Base-by-base conservation (phyloP, 2,888 invertebrate species). In the Acanthosepion esculentum region DNA sequence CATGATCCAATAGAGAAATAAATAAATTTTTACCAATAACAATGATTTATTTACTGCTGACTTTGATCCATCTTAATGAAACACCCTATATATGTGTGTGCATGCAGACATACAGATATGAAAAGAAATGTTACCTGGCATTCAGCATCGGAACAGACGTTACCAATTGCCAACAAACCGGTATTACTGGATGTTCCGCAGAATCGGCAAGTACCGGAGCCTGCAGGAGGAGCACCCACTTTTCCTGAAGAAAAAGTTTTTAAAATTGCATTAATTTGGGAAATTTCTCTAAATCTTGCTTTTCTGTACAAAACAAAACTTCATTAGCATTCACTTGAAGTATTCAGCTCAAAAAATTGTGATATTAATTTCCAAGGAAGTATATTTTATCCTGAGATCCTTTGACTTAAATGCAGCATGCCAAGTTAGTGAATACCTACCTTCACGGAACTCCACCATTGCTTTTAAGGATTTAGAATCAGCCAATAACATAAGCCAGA, bases 401-500 rank as follows among this genome's bases (percentile, higher is more conserved):
- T n/a, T n/a, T n/a, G n/a, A n/a, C n/a, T n/a, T n/a, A n/a, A n/a
- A n/a, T n/a, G n/a, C n/a, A n/a, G n/a, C n/a, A n/a, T n/a, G 20
- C n/a, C n/a, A 18, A 3, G 10, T 29, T 78, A 12, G 78, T 15
- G 4, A 33, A n/a, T 95, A 95, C 94, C 95, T 94, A 95, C 98
- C 98, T 96, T 98, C 98, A 55, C 99, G 98, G 97, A 99, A 99
- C 97, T 99, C 99, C 29, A 98, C 98, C 97, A 98, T 97, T 93
- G 98, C 98, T 97, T 99, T 99, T 33, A 99, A 98, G 0, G 99
- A 99, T 96, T 98, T 98, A 0, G 99, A 98, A 97, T 99, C 99
- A 0, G 99, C 99, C 48, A 99, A 98, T 0, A 99, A 98, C 96
- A 99, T 98, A 15, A 99, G 98, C 99, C 99, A 99, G 97, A 99